Conservation (phyloP, 2,888 invertebrate species). For the Sylvicola cinctus region DNA sequence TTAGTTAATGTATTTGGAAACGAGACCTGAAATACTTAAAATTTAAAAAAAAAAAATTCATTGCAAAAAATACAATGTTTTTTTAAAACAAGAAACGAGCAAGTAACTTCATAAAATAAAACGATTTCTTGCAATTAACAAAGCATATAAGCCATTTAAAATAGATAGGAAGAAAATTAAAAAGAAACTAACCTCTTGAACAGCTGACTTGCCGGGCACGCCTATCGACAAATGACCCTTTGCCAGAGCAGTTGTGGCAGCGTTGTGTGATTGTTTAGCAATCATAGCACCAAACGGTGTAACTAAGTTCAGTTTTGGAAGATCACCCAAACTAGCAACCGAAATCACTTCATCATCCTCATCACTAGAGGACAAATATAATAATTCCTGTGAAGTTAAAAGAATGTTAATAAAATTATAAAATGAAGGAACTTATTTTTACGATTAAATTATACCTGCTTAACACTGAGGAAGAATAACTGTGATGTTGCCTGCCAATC, state of each 20-base stretch:
- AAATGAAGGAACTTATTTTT: slow-evolving; percentile 2
- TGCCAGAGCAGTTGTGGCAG: slow-evolving; percentile 11
- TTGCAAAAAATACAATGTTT: no score
- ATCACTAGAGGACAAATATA: slow-evolving; percentile 25
- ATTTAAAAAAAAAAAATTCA: no score
- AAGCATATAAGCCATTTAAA: no score
- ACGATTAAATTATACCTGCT: slow-evolving; percentile 27
- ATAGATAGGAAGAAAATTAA: not conserved
- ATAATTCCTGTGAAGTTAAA: slow-evolving; percentile 23
- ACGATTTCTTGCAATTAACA: no score
- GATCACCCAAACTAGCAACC: slow-evolving; percentile 16
- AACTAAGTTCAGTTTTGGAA: slow-evolving; percentile 14
- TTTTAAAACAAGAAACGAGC: no score
- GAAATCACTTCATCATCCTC: slow-evolving; percentile 20
- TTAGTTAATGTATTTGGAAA: no score
- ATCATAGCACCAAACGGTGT: slow-evolving; percentile 29
- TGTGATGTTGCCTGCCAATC: slow-evolving; percentile 40
- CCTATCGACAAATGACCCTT: slow-evolving; percentile 15
- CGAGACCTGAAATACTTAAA: not conserved
- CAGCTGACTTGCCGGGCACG: slow-evolving; percentile 21
- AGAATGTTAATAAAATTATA: slow-evolving; percentile 1
- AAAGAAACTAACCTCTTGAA: slow-evolving; percentile 26
- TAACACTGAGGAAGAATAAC: slow-evolving; percentile 36
- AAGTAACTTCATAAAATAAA: no score
- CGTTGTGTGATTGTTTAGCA: slow-evolving; percentile 18